A percentile compares a stretch with the other conserved stretches of the same genome.
Evolutionary conservation across 2,113 vertebrate genomes (phyloP).

Genomic region (Megaceryle torquata): DNA sequence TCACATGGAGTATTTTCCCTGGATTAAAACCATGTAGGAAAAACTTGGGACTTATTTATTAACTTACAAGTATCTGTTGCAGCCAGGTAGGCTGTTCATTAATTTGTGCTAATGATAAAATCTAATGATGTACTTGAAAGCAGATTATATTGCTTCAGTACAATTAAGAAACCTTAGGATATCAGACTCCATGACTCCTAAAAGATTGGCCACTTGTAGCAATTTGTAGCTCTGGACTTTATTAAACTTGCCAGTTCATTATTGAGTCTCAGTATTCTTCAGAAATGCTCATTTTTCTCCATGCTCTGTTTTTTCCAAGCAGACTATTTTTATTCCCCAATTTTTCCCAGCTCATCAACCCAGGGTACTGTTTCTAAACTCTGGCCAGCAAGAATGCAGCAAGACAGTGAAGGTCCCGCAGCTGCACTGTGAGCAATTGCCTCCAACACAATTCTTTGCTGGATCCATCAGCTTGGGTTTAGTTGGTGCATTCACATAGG

Average conservation of each 20-base stretch:
- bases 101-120: background rate
- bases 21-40: background rate
- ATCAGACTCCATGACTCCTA: background rate
- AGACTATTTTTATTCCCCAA: background rate
- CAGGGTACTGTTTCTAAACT: background rate
- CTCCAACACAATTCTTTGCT: accelerated
- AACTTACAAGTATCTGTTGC: background rate
- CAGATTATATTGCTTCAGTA: background rate
- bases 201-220: background rate
- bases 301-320: background rate
- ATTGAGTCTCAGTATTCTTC: background rate
- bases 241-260: background rate
- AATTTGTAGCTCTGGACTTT: background rate
- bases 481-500: background rate
- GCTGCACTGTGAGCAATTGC: background rate
- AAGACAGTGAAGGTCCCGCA: background rate
- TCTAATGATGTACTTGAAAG: background rate
- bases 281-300: background rate
- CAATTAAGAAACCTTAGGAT: background rate
- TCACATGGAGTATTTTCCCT: background rate
- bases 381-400: background rate
- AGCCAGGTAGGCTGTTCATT: background rate
- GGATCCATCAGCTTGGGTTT: background rate
- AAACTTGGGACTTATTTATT: background rate
- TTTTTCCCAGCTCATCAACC: background rate